phyloP scores from a whole-genome alignment of 2,797 vertebrate genomes.

The Sternotherus odoratus region DNA sequence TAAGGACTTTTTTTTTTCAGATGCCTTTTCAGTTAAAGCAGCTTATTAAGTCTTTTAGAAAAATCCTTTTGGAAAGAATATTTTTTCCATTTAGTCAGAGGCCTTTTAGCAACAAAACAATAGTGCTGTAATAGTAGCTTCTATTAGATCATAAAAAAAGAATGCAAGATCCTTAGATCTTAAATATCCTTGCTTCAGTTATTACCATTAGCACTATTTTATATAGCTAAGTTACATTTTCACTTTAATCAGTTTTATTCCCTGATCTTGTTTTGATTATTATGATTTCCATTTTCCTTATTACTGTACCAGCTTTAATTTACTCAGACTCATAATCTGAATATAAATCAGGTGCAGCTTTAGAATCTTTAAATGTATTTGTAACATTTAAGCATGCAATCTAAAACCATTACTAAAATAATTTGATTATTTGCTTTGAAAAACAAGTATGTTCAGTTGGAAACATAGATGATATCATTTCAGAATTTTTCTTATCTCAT shows the following conservation, averaged over 20 bases:
- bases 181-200: conserved; percentile 63
- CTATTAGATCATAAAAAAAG: conserved; percentile 75
- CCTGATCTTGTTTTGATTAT: conserved; percentile 72
- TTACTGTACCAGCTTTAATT: conserved; percentile 65
- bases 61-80: conserved; percentile 52
- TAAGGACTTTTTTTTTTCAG: conserved; percentile 63
- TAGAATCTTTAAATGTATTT: conserved; percentile 65
- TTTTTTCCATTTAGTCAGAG: conserved; percentile 57
- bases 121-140: conserved; percentile 69
- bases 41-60: conserved; percentile 61
- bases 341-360: conserved; percentile 65
- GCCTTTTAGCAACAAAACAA: conserved; percentile 67
- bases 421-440: conserved; percentile 67
- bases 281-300: conserved; percentile 70
- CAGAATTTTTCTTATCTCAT: conserved; percentile 5
- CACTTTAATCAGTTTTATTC: conserved; percentile 71
- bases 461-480: conserved; percentile 22
- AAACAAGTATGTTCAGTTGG: conserved; percentile 14
- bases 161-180: conserved; percentile 71
- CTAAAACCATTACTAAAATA: conserved; percentile 66
- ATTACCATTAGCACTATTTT: conserved; percentile 71
- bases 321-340: conserved; percentile 64
- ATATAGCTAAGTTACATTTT: conserved; percentile 58
- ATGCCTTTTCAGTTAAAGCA: conserved; percentile 66
- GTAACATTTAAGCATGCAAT: conserved; percentile 46